Evolutionary conservation across 2,113 vertebrate species (phyloP).

Genomic region (Pterocles gutturalis): DNA sequence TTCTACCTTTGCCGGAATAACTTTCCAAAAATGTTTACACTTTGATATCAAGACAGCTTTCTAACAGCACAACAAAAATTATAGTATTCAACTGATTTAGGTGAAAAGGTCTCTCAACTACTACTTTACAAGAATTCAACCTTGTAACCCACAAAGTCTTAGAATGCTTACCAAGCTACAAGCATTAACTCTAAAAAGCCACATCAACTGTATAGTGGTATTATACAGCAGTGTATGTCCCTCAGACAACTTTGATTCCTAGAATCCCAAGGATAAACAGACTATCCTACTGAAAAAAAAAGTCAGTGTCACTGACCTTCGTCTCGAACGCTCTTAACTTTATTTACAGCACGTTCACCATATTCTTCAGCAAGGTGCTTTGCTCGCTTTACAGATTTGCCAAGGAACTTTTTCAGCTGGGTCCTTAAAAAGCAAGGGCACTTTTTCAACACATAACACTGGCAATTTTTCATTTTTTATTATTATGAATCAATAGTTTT

Average conservation of each 20-base stretch:
- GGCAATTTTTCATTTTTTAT: neutral
- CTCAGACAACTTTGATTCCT: neutral
- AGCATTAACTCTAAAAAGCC: neutral
- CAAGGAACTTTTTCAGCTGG: constrained; percentile 95
- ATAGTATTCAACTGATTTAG: neutral
- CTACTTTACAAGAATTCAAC: neutral
- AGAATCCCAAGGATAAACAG: neutral
- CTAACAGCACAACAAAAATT: neutral
- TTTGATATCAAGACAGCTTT: neutral
- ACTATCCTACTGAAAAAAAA: neutral
- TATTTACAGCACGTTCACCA: constrained; percentile 96
- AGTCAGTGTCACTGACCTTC: constrained; percentile 82
- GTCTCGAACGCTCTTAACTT: constrained; percentile 97
- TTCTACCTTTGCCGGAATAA: neutral
- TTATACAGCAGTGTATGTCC: neutral
- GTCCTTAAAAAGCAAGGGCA: constrained; percentile 79
- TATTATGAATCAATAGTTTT: neutral
- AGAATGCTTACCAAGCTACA: neutral
- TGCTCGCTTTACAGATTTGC: constrained; percentile 96
- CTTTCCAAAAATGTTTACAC: neutral
- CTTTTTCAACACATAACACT: neutral
- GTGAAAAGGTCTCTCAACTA: neutral
- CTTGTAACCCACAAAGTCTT: accelerated
- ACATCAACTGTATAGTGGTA: neutral
- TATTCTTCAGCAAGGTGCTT: constrained; percentile 97